Base-by-base conservation (phyloP, 1,140 invertebrate genomes). In the Pogonus chalceus region DNA sequence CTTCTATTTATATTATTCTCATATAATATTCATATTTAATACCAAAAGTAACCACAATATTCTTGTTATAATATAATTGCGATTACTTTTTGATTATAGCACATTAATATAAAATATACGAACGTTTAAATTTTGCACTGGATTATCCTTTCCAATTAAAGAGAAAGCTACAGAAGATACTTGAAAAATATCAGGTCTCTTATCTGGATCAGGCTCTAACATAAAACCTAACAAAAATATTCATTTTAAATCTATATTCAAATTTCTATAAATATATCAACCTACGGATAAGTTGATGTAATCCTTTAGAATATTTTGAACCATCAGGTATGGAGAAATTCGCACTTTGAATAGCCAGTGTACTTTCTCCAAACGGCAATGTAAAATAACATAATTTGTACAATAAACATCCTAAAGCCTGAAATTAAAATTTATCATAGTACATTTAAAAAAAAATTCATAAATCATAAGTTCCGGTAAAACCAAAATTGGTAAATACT, bases 381-480 rank as follows among this genome's bases (percentile, higher is more conserved):
- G 82, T 81, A 71, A 95, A 96, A 69, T 89, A 96, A 71, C 91
- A 95, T 51, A 96, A 77, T 72, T 92, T 92, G 68, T 92, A 96
- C 20, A 96, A 73, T 62, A 95, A 74, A 76, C 92, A 93, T 21
- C 92, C 92, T 16, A 95, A 70, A 23, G 92, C 90, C 88, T 90
- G 68, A 52, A 77, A 65, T 35, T 10, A 21, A 18, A 23, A 12
- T 54, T 10, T 35, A 3, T 48, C 46, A 56, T 18, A 37, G n/a
- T 22, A 52, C n/a, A 14, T 48, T 2, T 39, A 12, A n/a, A 23
- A 46, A 20, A 2, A 50, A 4, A 14, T 18, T 20, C 23, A 31
- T 20, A 46, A 54, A 55, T 48, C 20, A 46, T 4, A 49, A 49
- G 9, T 46, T 46, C 20, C 37, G 10, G 24, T 48, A 20, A 49